A percentile compares a stretch with the other conserved stretches of the same genome.
Evolutionary conservation across 1,140 invertebrate species (phyloP).

Genomic region (Drosophila eugracilis): DNA sequence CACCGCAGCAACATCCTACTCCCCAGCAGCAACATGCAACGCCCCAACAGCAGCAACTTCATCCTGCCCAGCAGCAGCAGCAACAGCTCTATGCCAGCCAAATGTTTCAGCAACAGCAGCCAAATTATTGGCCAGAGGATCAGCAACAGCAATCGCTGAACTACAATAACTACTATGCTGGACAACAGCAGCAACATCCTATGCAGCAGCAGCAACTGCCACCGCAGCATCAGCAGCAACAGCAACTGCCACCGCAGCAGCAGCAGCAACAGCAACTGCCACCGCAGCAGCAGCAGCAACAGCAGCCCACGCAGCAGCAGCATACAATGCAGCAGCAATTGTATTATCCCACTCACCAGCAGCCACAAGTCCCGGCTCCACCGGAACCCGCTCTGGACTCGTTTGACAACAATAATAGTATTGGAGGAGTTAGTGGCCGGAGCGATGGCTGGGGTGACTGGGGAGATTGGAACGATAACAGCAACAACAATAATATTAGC

Average conservation of each 20-base stretch:
- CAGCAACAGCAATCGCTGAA: conserved; percentile 29
- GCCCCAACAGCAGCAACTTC: conserved; percentile 34
- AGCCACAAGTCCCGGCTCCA: conserved; percentile 20
- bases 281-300: conserved; percentile 19
- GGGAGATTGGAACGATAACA: conserved; percentile 82
- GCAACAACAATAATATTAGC: conserved; percentile 29
- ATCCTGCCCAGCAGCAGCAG: conserved; percentile 29
- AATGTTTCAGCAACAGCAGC: conserved; percentile 64
- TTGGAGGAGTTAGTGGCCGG: conserved; percentile 13
- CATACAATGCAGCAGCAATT: conserved; percentile 23
- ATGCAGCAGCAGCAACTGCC: conserved; percentile 1
- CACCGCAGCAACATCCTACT: conserved; percentile 34
- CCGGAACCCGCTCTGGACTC: conserved; percentile 30
- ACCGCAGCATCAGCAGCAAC: conserved; percentile 14
- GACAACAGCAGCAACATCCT: conserved; percentile 19
- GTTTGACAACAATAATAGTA: conserved; percentile 65
- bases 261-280: conserved; percentile 15
- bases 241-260: conserved; percentile 6
- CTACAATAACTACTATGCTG: conserved; percentile 58
- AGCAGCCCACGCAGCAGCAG: conserved; percentile 7
- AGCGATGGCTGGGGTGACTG: conserved; percentile 84
- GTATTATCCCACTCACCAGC: conserved; percentile 33
- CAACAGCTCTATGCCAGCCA: conserved; percentile 61
- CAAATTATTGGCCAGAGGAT: conserved; percentile 58
- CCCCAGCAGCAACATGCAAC: conserved; percentile 30